Base-by-base conservation (phyloP, 1,140 invertebrate species). In the Heliconius eleuchia region DNA sequence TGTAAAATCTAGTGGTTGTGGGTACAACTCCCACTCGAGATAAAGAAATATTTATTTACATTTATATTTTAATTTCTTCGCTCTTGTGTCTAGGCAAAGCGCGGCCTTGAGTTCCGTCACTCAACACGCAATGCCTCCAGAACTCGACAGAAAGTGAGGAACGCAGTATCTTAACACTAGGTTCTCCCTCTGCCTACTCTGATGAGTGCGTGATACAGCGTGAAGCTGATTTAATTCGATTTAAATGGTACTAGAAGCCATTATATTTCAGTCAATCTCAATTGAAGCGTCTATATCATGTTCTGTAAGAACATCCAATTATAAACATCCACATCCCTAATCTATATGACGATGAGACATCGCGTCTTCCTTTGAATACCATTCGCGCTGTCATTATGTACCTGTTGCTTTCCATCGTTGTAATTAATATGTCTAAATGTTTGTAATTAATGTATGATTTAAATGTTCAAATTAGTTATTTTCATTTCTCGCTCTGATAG, bases 311-410 rank as follows among this genome's bases (percentile, higher is more conserved):
- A 27, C n/a, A 60, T 60, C 57, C 23, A 13, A 60, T 60, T 60
- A 60, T 60, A 60, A 13, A 13, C 55, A 60, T 1, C n/a, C 57
- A 60, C 23, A 60, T 23, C 57, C 23, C 8, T 60, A 27, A 60
- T 60, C 57, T n/a, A 60, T n/a, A 60, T 27, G 57, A 3, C 57
- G 57, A 60, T 60, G 57, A 60, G 57, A 60, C 27, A 60, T 60
- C 23, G 57, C 57, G 23, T 23, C 19, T 60, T 60, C 57, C 57
- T 60, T 60, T 60, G 57, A 60, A 11, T 27, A 2, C 27, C 23
- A 23, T 60, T 60, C 42, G 0, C 9, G 57, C 57, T 60, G 57
- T 60, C 23, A 60, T 60, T 60, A 3, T 3, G 19, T 60, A 23
- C 23, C 23, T 23, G 9, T 60, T 60, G 57, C 57, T 60, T 60